Evolutionary conservation across 2,888 invertebrate genomes (phyloP).

Genomic region (Eumerus sabulonum): DNA sequence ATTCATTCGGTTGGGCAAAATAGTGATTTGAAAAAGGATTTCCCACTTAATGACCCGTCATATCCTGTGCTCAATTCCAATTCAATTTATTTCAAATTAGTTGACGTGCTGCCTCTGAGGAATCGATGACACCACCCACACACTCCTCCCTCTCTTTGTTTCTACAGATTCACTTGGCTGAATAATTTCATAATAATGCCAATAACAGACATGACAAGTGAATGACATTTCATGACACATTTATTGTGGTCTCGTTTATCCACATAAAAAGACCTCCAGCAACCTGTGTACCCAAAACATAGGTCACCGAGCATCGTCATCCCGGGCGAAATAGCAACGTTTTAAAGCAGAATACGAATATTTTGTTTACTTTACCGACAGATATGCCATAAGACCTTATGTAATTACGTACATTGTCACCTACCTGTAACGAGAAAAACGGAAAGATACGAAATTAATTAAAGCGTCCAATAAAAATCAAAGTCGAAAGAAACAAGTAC

Average conservation of each 20-base stretch:
- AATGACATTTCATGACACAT: constrained; percentile 1
- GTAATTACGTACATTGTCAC: constrained; percentile 77
- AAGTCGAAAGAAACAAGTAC: constrained; percentile 6
- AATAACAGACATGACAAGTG: background rate
- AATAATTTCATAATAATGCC: too few species aligned
- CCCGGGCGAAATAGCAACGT: background rate
- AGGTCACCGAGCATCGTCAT: background rate
- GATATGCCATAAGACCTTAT: constrained; percentile 18
- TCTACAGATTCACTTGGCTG: too few species aligned
- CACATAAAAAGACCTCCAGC: background rate
- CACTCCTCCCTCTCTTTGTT: too few species aligned
- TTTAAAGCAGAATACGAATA: constrained; percentile 1
- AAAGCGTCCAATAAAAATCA: constrained; percentile 4
- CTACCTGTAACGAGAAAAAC: constrained; percentile 75
- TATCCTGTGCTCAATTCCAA: constrained; percentile 39
- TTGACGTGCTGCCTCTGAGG: constrained; percentile 27
- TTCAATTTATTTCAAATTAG: constrained; percentile 65
- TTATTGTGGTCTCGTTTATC: background rate
- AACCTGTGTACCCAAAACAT: background rate
- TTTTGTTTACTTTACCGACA: constrained; percentile 54
- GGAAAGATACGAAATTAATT: constrained; percentile 45
- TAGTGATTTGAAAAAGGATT: constrained; percentile 45
- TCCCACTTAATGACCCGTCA: constrained; percentile 47
- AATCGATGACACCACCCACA: too few species aligned
- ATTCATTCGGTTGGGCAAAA: background rate